These are phyloP conservation scores for Cantharis rufa DNA, from an alignment of 2,888 invertebrate genomes.

Conservation along the genomic window DNA sequence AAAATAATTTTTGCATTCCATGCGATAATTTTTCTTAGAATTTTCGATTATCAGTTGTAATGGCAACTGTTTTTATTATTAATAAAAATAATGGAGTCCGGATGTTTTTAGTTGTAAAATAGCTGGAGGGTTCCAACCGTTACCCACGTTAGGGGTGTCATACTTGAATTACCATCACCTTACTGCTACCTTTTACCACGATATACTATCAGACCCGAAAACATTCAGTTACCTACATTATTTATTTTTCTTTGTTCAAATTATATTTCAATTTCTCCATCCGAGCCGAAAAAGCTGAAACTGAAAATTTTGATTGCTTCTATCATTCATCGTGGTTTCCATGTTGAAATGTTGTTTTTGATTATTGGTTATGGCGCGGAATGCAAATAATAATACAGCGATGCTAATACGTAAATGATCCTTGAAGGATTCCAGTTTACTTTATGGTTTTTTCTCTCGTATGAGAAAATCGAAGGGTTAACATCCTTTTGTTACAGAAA, in stretches of 20 bases:
- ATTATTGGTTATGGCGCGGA: neutral
- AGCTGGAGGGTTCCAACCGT: neutral
- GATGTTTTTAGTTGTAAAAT: constrained; percentile 8
- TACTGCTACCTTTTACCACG: neutral
- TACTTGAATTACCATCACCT: constrained; percentile 12
- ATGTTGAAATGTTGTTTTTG: neutral
- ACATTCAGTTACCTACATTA: neutral
- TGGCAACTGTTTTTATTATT: neutral
- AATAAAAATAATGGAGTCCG: neutral
- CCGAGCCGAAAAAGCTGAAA: neutral
- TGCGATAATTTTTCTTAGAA: neutral
- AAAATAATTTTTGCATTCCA: too few relatives aligned
- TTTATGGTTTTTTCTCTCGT: neutral
- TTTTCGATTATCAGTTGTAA: neutral
- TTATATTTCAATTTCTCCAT: neutral
- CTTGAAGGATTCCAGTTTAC: neutral
- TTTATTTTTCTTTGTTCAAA: neutral
- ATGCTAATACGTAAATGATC: neutral
- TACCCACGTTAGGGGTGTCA: constrained; percentile 17
- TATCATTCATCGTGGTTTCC: neutral
- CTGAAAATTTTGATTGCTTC: neutral
- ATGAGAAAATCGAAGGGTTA: neutral
- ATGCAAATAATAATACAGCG: neutral
- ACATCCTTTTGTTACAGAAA: neutral
- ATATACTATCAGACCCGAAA: constrained; percentile 5